These are phyloP conservation scores for Oryzias celebensis DNA, from an alignment of 2,113 vertebrate species.

Conservation along the genomic window DNA sequence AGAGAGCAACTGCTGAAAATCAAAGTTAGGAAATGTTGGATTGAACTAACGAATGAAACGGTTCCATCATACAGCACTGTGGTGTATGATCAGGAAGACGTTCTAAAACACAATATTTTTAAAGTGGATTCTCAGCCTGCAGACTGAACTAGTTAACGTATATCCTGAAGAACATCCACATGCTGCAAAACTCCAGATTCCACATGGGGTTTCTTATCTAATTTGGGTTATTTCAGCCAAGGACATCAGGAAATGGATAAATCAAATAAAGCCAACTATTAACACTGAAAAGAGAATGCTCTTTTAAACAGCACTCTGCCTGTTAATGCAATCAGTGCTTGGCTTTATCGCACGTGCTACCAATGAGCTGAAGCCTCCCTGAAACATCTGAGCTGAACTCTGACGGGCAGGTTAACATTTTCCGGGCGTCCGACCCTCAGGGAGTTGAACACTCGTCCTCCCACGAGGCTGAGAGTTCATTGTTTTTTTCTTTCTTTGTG, in stretches of 20 bases:
- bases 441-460: too few relatives aligned
- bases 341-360: conserved; percentile 38
- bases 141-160: background rate
- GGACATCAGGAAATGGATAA: conserved; percentile 56
- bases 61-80: too few relatives aligned
- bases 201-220: conserved; percentile 29
- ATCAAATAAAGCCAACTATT: conserved; percentile 45
- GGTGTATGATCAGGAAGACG: too few relatives aligned
- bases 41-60: too few relatives aligned
- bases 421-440: background rate
- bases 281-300: conserved; percentile 28
- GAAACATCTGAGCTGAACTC: background rate
- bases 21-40: too few relatives aligned
- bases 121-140: background rate
- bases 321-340: conserved; percentile 44
- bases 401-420: background rate
- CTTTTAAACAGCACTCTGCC: conserved; percentile 3
- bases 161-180: background rate
- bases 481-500: background rate
- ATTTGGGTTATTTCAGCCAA: conserved; percentile 32
- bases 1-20: too few relatives aligned
- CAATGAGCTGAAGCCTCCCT: conserved; percentile 15
- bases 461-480: too few relatives aligned
- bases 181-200: background rate
- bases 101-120: background rate